Evolutionary conservation across 2,113 vertebrate species (phyloP).

Genomic region (Phyllopteryx taeniolatus): DNA sequence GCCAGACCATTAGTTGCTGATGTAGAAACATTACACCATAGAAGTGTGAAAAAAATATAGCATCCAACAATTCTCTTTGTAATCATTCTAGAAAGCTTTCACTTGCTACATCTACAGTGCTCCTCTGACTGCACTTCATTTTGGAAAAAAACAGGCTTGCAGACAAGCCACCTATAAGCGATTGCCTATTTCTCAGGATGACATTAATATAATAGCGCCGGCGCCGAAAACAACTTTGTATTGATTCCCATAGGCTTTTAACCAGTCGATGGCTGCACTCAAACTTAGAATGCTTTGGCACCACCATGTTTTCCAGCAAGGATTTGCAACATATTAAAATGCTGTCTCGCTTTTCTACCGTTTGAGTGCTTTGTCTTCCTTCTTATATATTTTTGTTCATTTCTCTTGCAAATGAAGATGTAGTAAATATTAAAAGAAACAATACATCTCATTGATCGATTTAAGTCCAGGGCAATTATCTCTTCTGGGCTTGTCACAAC

Average conservation of each 20-base stretch:
- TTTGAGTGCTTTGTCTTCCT: slow-evolving; percentile 19
- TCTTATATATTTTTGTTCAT: background rate
- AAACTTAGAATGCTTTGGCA: slow-evolving; percentile 56
- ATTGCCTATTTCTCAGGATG: slow-evolving; percentile 73
- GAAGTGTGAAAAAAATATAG: background rate
- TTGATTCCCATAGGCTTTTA: slow-evolving; percentile 75
- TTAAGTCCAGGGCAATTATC: background rate
- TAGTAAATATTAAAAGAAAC: slow-evolving; percentile 10
- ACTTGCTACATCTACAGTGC: slow-evolving; percentile 19
- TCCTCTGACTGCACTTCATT: slow-evolving; percentile 35
- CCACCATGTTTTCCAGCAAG: slow-evolving; percentile 53
- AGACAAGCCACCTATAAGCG: slow-evolving; percentile 66
- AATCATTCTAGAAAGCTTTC: slow-evolving; percentile 28
- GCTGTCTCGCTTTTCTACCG: slow-evolving; percentile 25
- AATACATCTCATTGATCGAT: background rate
- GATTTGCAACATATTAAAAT: slow-evolving; percentile 55
- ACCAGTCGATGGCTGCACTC: slow-evolving; percentile 70
- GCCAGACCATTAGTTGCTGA: background rate
- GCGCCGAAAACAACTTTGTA: slow-evolving; percentile 75
- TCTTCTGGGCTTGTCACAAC: background rate
- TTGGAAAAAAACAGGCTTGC: slow-evolving; percentile 61
- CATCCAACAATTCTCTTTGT: background rate
- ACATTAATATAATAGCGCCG: slow-evolving; percentile 74
- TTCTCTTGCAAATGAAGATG: slow-evolving; percentile 6
- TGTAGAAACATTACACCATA: background rate